These are phyloP conservation scores for Drosophila birchii DNA, from an alignment of 2,888 invertebrate genomes.

Conservation along the genomic window DNA sequence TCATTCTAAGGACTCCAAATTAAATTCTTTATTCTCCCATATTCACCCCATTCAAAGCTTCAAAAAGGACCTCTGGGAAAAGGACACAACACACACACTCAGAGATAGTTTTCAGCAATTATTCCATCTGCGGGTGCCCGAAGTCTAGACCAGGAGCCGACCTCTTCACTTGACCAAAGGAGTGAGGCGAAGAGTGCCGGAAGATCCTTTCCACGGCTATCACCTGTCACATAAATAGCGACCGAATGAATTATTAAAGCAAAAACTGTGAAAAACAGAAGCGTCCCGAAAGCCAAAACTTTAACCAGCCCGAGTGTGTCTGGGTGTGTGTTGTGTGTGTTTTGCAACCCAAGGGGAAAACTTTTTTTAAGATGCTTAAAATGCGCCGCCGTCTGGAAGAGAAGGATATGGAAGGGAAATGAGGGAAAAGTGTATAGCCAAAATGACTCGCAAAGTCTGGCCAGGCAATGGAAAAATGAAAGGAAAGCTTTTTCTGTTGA, in stretches of 20 bases:
- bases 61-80: conserved; percentile 37
- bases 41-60: conserved; percentile 33
- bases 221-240: conserved; percentile 79
- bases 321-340: conserved; percentile 14
- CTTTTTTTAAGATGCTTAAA: conserved; percentile 75
- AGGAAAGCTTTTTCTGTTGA: conserved; percentile 30
- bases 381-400: conserved; percentile 63
- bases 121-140: conserved; percentile 45
- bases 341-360: conserved; percentile 25
- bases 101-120: conserved; percentile 34
- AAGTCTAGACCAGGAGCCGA: conserved; percentile 34
- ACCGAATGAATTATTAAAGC: conserved; percentile 77
- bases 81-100: conserved; percentile 2
- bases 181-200: neutral
- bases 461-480: conserved; percentile 54
- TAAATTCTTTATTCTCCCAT: conserved; percentile 32
- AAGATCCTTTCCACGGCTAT: conserved; percentile 67
- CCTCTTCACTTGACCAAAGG: conserved; percentile 35
- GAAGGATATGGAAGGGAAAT: conserved; percentile 20
- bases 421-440: neutral
- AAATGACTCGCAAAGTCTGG: conserved; percentile 54
- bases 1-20: conserved; percentile 31
- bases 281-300: conserved; percentile 32
- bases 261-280: conserved; percentile 41
- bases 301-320: conserved; percentile 33